Percentiles rank a stretch among this genome's conserved stretches.
These are phyloP conservation scores for Beris morrisii DNA, from an alignment of 2,888 invertebrate species.

Conservation along the genomic window DNA sequence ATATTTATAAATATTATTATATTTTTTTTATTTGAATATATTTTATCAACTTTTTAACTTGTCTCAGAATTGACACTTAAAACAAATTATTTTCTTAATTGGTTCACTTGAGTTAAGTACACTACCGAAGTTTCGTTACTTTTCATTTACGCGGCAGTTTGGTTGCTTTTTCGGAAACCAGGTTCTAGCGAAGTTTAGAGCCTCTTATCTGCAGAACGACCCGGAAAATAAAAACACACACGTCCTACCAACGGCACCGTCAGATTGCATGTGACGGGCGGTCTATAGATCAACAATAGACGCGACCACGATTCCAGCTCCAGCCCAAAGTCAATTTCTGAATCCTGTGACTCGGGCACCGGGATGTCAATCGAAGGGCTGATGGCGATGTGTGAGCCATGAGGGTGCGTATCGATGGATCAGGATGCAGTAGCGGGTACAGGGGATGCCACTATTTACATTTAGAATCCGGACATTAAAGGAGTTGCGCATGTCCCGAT, in stretches of 20 bases:
- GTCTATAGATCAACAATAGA: slow-evolving; percentile 32
- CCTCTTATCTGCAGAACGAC: neutral
- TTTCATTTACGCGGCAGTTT: neutral
- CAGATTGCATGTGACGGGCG: slow-evolving; percentile 50
- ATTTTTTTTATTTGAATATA: too few relatives aligned
- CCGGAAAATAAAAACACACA: slow-evolving; percentile 37
- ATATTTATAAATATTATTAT: neutral
- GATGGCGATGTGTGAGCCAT: neutral
- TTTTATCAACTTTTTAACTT: too few relatives aligned
- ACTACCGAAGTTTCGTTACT: neutral
- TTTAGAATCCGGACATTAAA: neutral
- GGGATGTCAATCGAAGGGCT: slow-evolving; percentile 28
- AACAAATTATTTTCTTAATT: too few relatives aligned
- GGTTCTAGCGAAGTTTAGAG: too few relatives aligned
- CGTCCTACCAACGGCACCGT: slow-evolving; percentile 53
- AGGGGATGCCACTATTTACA: slow-evolving; percentile 28
- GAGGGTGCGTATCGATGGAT: slow-evolving; percentile 22
- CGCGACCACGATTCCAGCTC: slow-evolving; percentile 26
- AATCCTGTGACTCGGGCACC: neutral
- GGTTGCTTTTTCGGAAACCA: too few relatives aligned
- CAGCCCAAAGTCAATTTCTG: slow-evolving; percentile 18
- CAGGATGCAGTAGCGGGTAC: slow-evolving; percentile 9
- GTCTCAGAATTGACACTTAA: too few relatives aligned
- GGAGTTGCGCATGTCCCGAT: slow-evolving; percentile 26
- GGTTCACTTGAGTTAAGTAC: neutral